Conservation (phyloP, 2,888 invertebrate genomes). For the Nomada flava region DNA sequence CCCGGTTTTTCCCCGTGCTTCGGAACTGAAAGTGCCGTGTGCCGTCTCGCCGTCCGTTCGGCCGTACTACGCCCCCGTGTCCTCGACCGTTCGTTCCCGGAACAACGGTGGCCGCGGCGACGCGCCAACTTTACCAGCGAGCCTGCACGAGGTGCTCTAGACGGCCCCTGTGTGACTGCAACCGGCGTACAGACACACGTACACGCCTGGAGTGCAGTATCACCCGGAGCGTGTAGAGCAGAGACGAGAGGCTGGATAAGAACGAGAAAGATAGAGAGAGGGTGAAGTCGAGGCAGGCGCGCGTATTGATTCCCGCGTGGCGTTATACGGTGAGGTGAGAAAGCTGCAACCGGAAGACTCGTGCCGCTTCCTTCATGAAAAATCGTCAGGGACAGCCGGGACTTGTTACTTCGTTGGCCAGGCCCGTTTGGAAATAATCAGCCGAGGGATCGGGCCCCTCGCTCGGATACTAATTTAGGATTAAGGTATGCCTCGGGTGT, state of each 20-base stretch:
- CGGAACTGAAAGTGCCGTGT: too few relatives aligned
- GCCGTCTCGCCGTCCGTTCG: too few relatives aligned
- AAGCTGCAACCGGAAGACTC: slow-evolving; percentile 72
- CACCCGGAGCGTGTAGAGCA: neutral
- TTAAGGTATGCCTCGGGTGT: neutral
- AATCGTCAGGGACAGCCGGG: too few relatives aligned
- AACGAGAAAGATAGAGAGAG: slow-evolving; percentile 51
- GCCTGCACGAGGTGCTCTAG: slow-evolving; percentile 9
- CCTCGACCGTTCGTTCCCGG: too few relatives aligned
- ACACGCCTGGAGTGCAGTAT: slow-evolving; percentile 8
- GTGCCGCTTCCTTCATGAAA: slow-evolving; percentile 62
- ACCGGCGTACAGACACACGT: slow-evolving; percentile 21
- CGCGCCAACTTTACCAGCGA: too few relatives aligned
- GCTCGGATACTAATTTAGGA: neutral
- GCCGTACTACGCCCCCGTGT: too few relatives aligned
- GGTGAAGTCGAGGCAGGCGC: slow-evolving; percentile 67
- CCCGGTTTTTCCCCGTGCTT: slow-evolving; percentile 24
- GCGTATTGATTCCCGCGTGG: slow-evolving; percentile 75
- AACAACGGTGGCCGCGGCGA: too few relatives aligned
- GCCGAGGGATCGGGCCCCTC: too few relatives aligned
- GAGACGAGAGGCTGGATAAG: slow-evolving; percentile 22
- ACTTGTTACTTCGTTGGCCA: neutral
- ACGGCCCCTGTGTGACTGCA: slow-evolving; percentile 6
- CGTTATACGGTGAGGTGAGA: slow-evolving; percentile 73
- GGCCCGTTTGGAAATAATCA: too few relatives aligned